phyloP scores from a whole-genome alignment of 1,140 invertebrate species.

The Tetramorium parvispinum region DNA sequence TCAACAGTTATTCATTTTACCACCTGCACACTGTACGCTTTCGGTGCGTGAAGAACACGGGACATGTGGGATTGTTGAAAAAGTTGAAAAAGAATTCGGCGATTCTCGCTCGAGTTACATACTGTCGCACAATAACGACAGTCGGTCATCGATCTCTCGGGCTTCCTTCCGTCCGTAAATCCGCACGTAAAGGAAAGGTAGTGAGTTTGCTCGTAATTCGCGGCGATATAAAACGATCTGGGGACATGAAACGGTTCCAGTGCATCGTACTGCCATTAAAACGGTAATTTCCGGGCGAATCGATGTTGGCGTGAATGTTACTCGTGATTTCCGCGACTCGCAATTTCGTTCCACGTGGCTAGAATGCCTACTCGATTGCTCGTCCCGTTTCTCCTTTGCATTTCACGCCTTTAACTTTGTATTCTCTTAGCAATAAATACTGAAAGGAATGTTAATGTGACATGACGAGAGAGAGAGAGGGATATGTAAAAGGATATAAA shows the following conservation, averaged over 20 bases:
- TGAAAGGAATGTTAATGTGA: not conserved
- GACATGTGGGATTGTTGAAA: not conserved
- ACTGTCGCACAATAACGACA: constrained; percentile 22
- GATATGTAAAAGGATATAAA: not conserved
- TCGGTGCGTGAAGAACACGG: not conserved
- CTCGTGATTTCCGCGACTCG: constrained; percentile 14
- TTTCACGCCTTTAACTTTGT: not conserved
- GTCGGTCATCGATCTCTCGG: constrained; percentile 38
- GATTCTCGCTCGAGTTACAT: not conserved
- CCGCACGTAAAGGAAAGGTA: constrained; percentile 8
- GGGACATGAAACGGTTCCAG: constrained; percentile 14
- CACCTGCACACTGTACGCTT: not conserved
- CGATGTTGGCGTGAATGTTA: constrained; percentile 31
- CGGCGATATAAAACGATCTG: constrained; percentile 45
- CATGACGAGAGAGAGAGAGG: no score
- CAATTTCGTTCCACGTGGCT: not conserved
- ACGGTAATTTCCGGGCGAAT: constrained; percentile 40
- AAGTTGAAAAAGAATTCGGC: not conserved
- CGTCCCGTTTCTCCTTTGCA: not conserved
- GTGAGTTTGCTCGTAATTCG: constrained; percentile 38
- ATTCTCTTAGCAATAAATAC: not conserved
- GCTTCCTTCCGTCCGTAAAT: constrained; percentile 41
- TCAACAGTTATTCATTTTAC: not conserved
- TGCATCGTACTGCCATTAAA: constrained; percentile 42
- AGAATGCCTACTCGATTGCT: not conserved